Evolutionary conservation across 2,797 vertebrate genomes (phyloP), one percentile per base, ranked within the genome.

Genomic region (Gobionotothen gibberifrons): DNA sequence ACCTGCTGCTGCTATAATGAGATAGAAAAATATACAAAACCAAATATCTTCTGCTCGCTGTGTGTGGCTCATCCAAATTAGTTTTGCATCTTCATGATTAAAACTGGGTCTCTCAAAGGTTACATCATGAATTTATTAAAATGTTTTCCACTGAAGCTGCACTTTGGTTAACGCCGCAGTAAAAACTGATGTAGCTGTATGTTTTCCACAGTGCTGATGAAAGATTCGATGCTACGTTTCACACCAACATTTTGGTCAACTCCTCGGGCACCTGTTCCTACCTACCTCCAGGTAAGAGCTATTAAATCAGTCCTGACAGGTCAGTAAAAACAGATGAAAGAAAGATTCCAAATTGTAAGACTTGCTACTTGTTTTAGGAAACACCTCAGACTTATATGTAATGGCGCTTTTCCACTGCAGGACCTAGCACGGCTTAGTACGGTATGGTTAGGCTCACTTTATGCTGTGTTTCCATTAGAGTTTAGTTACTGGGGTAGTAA

Each of bases 201-300:
- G 55, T 83, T 61, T 11, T 79, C 19, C 49, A 73, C 88, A 99
- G 98, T 85, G 98, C 97, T 22, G 97, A 98, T 59, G 97, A 98
- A 85, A 93, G 96, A 40, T 97, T 97, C 70, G 97, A 98, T 73
- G 96, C 96, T 49, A 96, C 97, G 0, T 97, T 96, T 91, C 96
- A 96, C 78, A 98, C 97, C 81, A 98, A 98, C 2, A 94, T 98
- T 82, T 56, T 98, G 85, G 96, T 98, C 80, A 95, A 95, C 80
- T 93, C 95, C 13, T 94, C 95, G 0, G 98, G 98, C 43, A 63
- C 92, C 7, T 98, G 97, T 69, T 92, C 94, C 15, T 97, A 96
- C 81, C 71, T 99, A 44, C 96, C 96, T 58, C 97, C 97, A 96
- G 97, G 98, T 99, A 94, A 94, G 93, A 69, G 26, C 32, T 32